Base-by-base conservation (phyloP, 2,797 vertebrate species). In the Melanotaenia parkinsoni region DNA sequence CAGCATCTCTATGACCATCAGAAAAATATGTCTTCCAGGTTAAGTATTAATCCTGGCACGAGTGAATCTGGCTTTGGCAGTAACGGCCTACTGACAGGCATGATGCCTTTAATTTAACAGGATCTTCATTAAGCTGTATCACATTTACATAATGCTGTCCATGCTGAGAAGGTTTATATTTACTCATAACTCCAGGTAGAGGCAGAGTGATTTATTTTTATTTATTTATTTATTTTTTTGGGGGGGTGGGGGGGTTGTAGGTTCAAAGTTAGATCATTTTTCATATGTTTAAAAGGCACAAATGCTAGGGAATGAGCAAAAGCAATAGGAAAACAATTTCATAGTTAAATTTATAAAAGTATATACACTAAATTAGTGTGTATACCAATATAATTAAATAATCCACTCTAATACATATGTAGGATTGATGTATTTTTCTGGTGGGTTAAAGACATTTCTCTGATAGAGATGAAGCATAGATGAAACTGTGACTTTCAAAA, bases 401-500 rank as follows among this genome's bases (percentile, higher is more conserved):
- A 47, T 47, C 45, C 3, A n/a, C 45, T 53, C 22, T 53, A 22
- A 51, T 51, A 18, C 7, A 4, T 4, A 53, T 53, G 22, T n/a
- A 47, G 2, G 18, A 47, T 7, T 47, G 43, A 53, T 70, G 22
- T 63, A 24, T 38, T 51, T n/a, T 61, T 61, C 30, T 59, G 35
- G 37, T 70, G 64, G 13, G 58, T 72, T 60, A 43, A 26, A 59
- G 66, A 51, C 26, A 57, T 67, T 76, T 78, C 60, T 73, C 62
- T 70, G 58, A 70, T 30, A 20, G 10, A 53, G 56, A 32, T 63
- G 43, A 71, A 72, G 45, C 74, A 50, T 3, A 28, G 76, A 67
- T 73, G 59, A 74, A 5, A 61, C 38, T 7, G 45, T 73, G 77
- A 70, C 75, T 86, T 82, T 82, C 75, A 64, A 68, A 50, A 79